These are phyloP conservation scores for Andrena dorsata DNA, from an alignment of 2,888 invertebrate species.

Conservation along the genomic window DNA sequence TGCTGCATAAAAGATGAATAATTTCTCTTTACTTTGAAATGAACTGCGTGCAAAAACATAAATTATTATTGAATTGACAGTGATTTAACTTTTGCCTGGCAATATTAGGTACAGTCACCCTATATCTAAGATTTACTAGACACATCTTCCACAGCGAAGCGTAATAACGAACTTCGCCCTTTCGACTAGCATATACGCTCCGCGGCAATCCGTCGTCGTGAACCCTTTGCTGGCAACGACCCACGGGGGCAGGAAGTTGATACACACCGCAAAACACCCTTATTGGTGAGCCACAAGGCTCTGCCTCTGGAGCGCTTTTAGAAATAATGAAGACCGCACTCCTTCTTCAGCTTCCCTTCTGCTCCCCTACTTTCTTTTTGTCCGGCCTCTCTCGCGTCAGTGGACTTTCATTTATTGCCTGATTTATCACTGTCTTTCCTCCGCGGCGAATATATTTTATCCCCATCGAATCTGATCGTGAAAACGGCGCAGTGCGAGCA, in stretches of 20 bases:
- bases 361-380: slow-evolving; percentile 62
- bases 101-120: no score
- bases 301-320: slow-evolving; percentile 66
- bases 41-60: no score
- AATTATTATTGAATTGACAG: no score
- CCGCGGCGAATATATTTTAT: slow-evolving; percentile 67
- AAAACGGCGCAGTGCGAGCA: slow-evolving; percentile 56
- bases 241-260: slow-evolving; percentile 29
- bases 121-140: no score
- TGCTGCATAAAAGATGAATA: no score
- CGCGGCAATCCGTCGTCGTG: slow-evolving; percentile 21
- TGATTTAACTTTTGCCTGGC: no score
- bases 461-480: slow-evolving; percentile 71
- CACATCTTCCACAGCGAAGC: no score
- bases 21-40: no score
- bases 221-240: slow-evolving; percentile 19
- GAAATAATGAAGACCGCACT: slow-evolving; percentile 71
- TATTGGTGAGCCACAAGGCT: slow-evolving; percentile 33
- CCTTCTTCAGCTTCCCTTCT: slow-evolving; percentile 53
- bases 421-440: slow-evolving; percentile 65
- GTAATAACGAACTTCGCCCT: not conserved
- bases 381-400: slow-evolving; percentile 51
- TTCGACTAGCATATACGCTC: not conserved
- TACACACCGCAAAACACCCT: slow-evolving; percentile 53
- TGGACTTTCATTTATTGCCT: slow-evolving; percentile 70